These are phyloP conservation scores for Pheosia gnoma DNA, from an alignment of 2,888 invertebrate species.

Conservation along the genomic window DNA sequence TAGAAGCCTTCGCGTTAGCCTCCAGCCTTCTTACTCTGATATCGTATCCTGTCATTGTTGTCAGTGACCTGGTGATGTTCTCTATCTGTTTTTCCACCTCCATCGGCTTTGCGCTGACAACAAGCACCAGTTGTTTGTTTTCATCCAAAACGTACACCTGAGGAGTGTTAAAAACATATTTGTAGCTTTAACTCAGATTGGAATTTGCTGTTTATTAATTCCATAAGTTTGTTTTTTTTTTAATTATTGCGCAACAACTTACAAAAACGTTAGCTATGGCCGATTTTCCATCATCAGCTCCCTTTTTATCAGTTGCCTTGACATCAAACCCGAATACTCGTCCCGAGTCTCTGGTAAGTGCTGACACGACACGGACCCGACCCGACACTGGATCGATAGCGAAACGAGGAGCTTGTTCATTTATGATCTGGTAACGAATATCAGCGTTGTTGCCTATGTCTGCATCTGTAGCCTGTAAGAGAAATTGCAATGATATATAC, in stretches of 20 bases:
- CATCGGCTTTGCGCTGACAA: conserved; percentile 89
- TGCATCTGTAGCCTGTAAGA: conserved; percentile 87
- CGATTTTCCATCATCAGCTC: conserved; percentile 92
- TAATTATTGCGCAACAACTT: conserved; percentile 62
- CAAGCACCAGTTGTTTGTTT: conserved; percentile 90
- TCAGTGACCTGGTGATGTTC: conserved; percentile 87
- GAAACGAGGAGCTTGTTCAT: conserved; percentile 90
- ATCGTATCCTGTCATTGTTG: conserved; percentile 90
- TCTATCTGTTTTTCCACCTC: conserved; percentile 89
- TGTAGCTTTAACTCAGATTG: not conserved
- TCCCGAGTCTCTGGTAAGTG: conserved; percentile 88
- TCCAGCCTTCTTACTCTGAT: conserved; percentile 91
- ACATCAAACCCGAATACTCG: conserved; percentile 94
- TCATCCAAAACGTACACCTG: conserved; percentile 93
- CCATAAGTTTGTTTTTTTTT: not conserved
- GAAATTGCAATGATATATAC: not conserved
- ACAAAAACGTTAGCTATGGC: conserved; percentile 94
- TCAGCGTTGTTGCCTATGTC: conserved; percentile 91
- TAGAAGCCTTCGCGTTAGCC: conserved; percentile 87
- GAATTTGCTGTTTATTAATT: not conserved
- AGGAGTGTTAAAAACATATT: conserved; percentile 19
- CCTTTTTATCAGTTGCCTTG: conserved; percentile 92
- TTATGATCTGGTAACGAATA: conserved; percentile 91
- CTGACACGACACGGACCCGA: conserved; percentile 88
- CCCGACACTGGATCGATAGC: conserved; percentile 91